Evolutionary conservation across 1,140 invertebrate genomes (phyloP).

Genomic region (Mactra quadrangularis): DNA sequence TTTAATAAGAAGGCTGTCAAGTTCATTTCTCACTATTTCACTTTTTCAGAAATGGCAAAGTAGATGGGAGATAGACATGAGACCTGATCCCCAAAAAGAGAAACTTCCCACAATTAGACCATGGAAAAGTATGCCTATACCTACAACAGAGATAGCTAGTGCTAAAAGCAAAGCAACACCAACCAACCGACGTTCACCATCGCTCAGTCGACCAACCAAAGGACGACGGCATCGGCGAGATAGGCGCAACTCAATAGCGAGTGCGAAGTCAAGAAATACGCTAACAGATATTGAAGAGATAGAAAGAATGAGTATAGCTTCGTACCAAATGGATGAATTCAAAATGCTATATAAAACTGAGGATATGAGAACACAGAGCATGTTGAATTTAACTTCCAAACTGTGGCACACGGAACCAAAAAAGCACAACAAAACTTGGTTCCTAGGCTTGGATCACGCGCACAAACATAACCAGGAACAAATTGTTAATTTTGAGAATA

Average conservation of each 20-base stretch:
- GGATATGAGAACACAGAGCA: conserved; percentile 15
- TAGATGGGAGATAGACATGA: conserved; percentile 58
- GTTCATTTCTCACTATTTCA: too few relatives aligned
- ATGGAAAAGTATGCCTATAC: conserved; percentile 57
- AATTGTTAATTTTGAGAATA: conserved; percentile 31
- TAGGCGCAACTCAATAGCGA: neutral
- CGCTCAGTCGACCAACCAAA: conserved; percentile 3
- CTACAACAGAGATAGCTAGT: conserved; percentile 13
- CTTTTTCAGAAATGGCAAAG: conserved; percentile 58
- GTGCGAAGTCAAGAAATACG: neutral
- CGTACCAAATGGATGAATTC: conserved; percentile 15
- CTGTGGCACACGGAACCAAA: conserved; percentile 47
- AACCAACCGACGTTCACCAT: neutral
- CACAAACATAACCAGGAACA: conserved; percentile 23
- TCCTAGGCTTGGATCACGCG: conserved; percentile 30
- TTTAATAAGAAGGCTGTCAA: too few relatives aligned
- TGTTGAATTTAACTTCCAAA: conserved; percentile 18
- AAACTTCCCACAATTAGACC: neutral
- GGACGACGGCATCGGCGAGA: neutral
- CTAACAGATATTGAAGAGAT: conserved; percentile 37
- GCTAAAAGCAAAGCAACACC: conserved; percentile 11
- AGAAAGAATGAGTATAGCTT: conserved; percentile 39
- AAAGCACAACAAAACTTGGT: conserved; percentile 41
- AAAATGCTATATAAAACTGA: conserved; percentile 55
- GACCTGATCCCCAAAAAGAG: conserved; percentile 44